Evolutionary conservation across 2,797 vertebrate genomes (phyloP).

Genomic region (Gouania willdenowi): DNA sequence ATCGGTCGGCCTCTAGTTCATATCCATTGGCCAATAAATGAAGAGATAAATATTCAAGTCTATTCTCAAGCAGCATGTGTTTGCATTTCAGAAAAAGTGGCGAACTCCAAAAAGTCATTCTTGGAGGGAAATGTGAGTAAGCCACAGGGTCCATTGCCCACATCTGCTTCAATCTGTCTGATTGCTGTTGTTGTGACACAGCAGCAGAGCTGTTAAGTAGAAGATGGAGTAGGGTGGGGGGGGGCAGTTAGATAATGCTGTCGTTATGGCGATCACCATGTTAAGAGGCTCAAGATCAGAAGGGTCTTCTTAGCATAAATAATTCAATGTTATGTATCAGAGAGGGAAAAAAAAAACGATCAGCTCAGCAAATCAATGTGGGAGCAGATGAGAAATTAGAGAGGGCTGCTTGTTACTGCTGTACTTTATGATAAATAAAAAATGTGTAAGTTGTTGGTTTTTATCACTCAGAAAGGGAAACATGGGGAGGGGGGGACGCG

Average conservation of each 20-base stretch:
- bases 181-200: slow-evolving; percentile 42
- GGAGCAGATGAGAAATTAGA: slow-evolving; percentile 48
- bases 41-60: too few species aligned
- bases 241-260: slow-evolving; percentile 42
- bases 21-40: too few species aligned
- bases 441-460: slow-evolving; percentile 3
- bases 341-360: slow-evolving; percentile 39
- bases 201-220: slow-evolving; percentile 37
- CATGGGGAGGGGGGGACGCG: neutral
- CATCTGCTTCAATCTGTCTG: slow-evolving; percentile 34
- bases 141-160: slow-evolving; percentile 29
- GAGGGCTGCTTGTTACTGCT: slow-evolving; percentile 19
- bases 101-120: slow-evolving; percentile 6
- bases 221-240: slow-evolving; percentile 35
- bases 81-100: slow-evolving; percentile 15
- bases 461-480: slow-evolving; percentile 2
- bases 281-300: slow-evolving; percentile 56
- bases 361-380: slow-evolving; percentile 60
- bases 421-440: slow-evolving; percentile 2
- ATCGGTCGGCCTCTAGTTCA: too few species aligned
- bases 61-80: too few species aligned
- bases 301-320: slow-evolving; percentile 75
- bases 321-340: slow-evolving; percentile 75
- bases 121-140: slow-evolving; percentile 6
- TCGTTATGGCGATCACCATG: slow-evolving; percentile 56